These are phyloP conservation scores for Pocillopora grandis DNA, from an alignment of 92 coral and sea anemone species.

Conservation along the genomic window DNA sequence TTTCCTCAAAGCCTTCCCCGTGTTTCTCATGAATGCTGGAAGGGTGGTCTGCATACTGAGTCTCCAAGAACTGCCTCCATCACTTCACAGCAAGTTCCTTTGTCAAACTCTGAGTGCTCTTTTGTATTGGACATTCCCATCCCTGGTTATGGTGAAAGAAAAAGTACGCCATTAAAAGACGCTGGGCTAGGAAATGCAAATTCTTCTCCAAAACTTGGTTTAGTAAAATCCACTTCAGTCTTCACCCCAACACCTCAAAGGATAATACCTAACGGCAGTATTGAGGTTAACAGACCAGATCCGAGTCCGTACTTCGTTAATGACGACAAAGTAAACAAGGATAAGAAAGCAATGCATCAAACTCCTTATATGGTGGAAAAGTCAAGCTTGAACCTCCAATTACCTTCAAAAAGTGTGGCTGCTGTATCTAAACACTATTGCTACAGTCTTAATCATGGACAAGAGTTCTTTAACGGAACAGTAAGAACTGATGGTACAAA, in stretches of 20 bases:
- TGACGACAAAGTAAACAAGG: neutral
- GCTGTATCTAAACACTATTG: slow-evolving; percentile 3
- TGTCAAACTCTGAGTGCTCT: neutral
- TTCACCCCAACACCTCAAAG: neutral
- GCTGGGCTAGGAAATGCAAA: neutral
- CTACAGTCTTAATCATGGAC: neutral
- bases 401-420: neutral
- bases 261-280: neutral
- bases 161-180: neutral
- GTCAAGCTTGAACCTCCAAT: neutral
- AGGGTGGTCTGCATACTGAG: neutral
- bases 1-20: neutral
- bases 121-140: neutral
- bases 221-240: neutral
- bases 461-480: neutral
- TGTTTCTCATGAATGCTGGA: neutral
- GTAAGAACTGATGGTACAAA: neutral
- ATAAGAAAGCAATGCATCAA: neutral
- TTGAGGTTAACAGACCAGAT: neutral
- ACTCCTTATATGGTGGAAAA: neutral
- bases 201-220: neutral
- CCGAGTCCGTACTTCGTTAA: neutral
- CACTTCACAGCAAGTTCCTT: neutral
- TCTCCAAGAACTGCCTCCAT: neutral
- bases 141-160: neutral